Evolutionary conservation across 2,113 vertebrate genomes (phyloP), one percentile per base, ranked within the genome.

Genomic region (Rhinoderma darwinii): DNA sequence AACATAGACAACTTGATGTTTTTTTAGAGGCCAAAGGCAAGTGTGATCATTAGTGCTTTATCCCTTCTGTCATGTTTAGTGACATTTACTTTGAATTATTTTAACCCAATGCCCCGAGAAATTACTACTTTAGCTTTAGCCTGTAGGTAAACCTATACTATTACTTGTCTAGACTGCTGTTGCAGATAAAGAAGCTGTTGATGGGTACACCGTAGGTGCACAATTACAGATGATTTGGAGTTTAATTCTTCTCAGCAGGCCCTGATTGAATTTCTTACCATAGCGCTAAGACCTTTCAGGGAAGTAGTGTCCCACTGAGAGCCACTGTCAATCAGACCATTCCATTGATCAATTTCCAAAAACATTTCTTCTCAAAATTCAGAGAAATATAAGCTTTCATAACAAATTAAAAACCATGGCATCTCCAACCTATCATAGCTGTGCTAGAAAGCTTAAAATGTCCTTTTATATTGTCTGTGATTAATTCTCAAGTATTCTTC

Each of bases 241-340:
- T 86, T 86, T 86, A 86, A 86, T 86, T 86, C 84, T 86, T 79
- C 84, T 30, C 84, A 86, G 84, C 84, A 86, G 84, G 84, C 77
- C 74, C 84, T 86, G 84, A 86, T 86, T 86, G 75, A 78, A 86
- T 86, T 86, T 47, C 84, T 66, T 79, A 79, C 84, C 74, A 86
- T 79, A 68, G 84, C 79, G 56, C 75, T 79, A 68, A 86, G 84
- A 86, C 75, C 74, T 86, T 86, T 86, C 84, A 86, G 44, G 59
- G 84, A 79, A 79, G 74, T 43, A 47, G 84, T 37, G 39, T 51
- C 74, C 75, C 43, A 86, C 84, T 86, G 84, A 68, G 84, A 78
- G 44, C 56, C 75, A 68, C 61, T 86, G 84, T 86, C 84, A 86
- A 78, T 86, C 84, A 86, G 75, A 37, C 43, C 84, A 77, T 86